Percentiles rank a stretch among this genome's conserved stretches.
Conservation (phyloP, 2,797 vertebrate species). For the Microctenopoma stevenorrisi region DNA sequence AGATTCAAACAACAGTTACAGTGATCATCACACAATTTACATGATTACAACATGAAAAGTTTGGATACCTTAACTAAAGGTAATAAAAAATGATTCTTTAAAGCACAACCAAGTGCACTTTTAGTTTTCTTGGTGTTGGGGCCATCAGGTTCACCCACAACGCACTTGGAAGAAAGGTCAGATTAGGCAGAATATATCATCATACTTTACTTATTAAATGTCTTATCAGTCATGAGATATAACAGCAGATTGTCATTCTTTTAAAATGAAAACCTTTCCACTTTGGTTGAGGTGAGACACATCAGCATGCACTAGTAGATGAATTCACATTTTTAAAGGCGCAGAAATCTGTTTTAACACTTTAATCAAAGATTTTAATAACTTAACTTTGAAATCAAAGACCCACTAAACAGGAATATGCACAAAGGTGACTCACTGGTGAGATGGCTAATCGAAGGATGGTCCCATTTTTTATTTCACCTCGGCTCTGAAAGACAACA, state of each 20-base stretch:
- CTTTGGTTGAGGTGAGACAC: not conserved
- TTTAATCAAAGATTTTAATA: not conserved
- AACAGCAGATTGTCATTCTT: slow-evolving; percentile 18
- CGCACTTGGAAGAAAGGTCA: slow-evolving; percentile 22
- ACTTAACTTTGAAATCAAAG: too few species aligned
- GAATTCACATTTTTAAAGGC: not conserved
- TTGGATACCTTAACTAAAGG: too few species aligned
- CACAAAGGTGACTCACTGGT: slow-evolving; percentile 84
- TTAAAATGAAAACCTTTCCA: slow-evolving; percentile 18
- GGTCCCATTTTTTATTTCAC: slow-evolving; percentile 97
- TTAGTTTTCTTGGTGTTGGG: slow-evolving; percentile 10
- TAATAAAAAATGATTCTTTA: too few species aligned
- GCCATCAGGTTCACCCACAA: slow-evolving; percentile 19
- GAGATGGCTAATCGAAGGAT: slow-evolving; percentile 96
- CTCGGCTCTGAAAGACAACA: slow-evolving; percentile 86
- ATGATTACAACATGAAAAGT: too few species aligned
- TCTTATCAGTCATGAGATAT: slow-evolving; percentile 25
- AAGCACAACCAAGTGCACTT: not conserved
- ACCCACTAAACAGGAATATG: not conserved
- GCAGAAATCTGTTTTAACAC: not conserved
- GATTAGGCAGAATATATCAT: slow-evolving; percentile 49
- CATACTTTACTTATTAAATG: slow-evolving; percentile 36
- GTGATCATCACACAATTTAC: too few species aligned
- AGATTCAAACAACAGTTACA: too few species aligned
- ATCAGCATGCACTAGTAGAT: not conserved